These are phyloP conservation scores for Pristionchus japonicus DNA, from an alignment of 2,888 invertebrate genomes.

Conservation along the genomic window DNA sequence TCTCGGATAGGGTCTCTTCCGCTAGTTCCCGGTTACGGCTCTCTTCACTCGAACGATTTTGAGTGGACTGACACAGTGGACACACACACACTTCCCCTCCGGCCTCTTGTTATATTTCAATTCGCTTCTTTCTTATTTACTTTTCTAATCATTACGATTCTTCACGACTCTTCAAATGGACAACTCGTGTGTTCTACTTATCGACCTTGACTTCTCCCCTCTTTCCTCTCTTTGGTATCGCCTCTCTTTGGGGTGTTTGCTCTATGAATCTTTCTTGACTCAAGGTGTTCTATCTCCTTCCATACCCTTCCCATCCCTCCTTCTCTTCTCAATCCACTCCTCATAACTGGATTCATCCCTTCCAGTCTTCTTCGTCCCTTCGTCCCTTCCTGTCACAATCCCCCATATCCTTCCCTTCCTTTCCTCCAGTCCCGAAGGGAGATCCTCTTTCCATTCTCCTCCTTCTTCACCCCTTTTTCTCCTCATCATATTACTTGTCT, in stretches of 20 bases:
- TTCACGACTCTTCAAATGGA: too few relatives aligned
- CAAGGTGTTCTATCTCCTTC: conserved; percentile 31
- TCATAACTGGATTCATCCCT: conserved; percentile 35
- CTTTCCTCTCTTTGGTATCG: neutral
- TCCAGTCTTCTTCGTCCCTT: conserved; percentile 45
- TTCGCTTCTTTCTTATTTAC: neutral
- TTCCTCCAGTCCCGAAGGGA: conserved; percentile 43
- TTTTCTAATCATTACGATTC: neutral
- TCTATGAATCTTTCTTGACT: conserved; percentile 46
- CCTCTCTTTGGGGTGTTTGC: conserved; percentile 42
- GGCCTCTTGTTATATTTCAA: neutral
- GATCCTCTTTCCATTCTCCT: conserved; percentile 31
- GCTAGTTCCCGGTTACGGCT: neutral
- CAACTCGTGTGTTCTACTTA: neutral
- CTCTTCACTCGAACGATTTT: conserved; percentile 18
- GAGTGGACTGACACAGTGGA: conserved; percentile 19
- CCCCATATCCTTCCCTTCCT: conserved; percentile 2
- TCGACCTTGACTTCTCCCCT: conserved; percentile 44
- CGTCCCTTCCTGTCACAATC: conserved; percentile 49
- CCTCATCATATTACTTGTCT: conserved; percentile 42
- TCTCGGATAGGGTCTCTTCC: too few relatives aligned
- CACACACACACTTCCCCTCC: neutral
- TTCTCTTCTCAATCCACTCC: conserved; percentile 20
- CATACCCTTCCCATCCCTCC: too few relatives aligned
- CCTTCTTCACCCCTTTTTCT: conserved; percentile 30